Evolutionary conservation across 2,113 vertebrate genomes (phyloP), one percentile per base, ranked within the genome.

Genomic region (Silurus meridionalis): DNA sequence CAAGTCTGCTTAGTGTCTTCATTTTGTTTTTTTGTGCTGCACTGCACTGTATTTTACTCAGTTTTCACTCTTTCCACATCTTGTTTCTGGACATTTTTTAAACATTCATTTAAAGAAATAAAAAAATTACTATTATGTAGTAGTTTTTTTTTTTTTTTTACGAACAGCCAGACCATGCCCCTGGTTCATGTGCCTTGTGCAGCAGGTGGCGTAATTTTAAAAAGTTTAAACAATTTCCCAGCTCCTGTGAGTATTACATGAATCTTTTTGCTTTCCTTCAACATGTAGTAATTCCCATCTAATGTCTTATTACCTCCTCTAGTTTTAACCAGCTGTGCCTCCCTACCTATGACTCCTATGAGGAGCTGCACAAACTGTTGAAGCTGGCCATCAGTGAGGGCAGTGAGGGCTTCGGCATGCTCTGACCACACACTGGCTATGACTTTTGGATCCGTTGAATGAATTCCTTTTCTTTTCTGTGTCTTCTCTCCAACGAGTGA

Each of bases 311-410:
- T 82, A 55, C 77, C 52, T 86, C 37, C 87, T 94, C 23, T 91
- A 99, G 98, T 96, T 99, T 99, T 93, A 99, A 99, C 97, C 98
- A 99, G 97, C 95, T 99, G 96, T 99, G 98, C 97, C 97, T 99
- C 94, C 98, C 98, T 13, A 98, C 97, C 4, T 99, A 99, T 13
- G 98, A 99, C 94, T 99, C 98, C 55, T 99, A 98, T 48, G 97
- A 99, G 94, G 98, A 99, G 92, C 95, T 99, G 91, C 98, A 99
- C 96, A 97, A 96, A 94, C 96, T 99, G 97, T 94, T 99, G 91
- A 98, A 99, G 92, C 94, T 99, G 94, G 98, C 98, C 94, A 99
- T 99, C 96, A 99, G 97, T 0, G 98, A 99, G 92, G 98, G 98
- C 88, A 99, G 98, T 21, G 98, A 99, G 90, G 98, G 98, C 89